Percentiles rank a stretch among this genome's conserved stretches.
Evolutionary conservation across 2,113 vertebrate genomes (phyloP).

Genomic region (Helogale parvula): DNA sequence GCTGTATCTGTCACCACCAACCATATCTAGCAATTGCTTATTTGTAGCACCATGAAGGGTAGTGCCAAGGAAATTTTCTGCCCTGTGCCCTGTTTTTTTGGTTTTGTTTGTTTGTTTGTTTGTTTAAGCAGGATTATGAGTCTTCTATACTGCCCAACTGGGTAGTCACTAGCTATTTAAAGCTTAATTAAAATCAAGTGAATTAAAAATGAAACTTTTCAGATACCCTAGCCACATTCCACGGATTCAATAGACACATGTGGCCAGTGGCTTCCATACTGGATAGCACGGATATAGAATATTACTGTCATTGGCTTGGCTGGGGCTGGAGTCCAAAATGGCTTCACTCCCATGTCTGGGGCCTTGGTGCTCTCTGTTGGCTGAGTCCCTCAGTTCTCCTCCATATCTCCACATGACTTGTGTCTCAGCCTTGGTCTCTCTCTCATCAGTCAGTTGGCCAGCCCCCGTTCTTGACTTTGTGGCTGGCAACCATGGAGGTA

Average conservation of each 20-base stretch:
- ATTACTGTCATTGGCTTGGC: background rate
- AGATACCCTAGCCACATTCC: background rate
- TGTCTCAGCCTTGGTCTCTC: background rate
- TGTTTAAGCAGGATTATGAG: background rate
- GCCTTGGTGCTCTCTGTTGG: background rate
- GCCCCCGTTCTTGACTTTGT: background rate
- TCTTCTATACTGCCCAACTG: background rate
- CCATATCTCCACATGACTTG: background rate
- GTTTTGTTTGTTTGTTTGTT: background rate
- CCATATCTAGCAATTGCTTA: background rate
- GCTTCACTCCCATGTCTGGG: background rate
- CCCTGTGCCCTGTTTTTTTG: background rate
- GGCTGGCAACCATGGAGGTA: background rate
- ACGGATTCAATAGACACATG: background rate
- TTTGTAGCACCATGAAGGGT: background rate
- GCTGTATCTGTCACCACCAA: background rate
- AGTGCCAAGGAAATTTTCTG: background rate
- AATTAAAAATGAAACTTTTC: conserved; percentile 39
- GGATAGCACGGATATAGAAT: background rate
- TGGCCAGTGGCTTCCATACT: background rate
- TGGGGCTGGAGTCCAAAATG: background rate
- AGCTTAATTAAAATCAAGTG: conserved; percentile 42
- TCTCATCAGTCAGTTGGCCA: background rate
- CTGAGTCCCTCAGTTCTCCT: background rate
- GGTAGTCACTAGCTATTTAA: background rate